Evolutionary conservation across 2,113 vertebrate genomes (phyloP).

Genomic region (Riparia riparia): DNA sequence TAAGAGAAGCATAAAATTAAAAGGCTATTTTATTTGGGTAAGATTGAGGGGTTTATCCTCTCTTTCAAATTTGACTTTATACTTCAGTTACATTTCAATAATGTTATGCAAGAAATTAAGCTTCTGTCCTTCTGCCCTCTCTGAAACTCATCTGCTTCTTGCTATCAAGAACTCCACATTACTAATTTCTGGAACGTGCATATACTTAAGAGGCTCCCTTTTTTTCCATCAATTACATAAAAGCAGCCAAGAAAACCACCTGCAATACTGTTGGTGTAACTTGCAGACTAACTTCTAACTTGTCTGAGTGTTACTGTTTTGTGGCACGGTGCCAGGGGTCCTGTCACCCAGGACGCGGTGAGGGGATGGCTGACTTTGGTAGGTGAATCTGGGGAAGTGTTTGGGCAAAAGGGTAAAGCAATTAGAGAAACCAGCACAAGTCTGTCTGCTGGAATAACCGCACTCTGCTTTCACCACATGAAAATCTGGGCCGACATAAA

Average conservation of each 20-base stretch:
- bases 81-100: neutral
- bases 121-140: neutral
- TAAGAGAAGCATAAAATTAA: neutral
- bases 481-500: neutral
- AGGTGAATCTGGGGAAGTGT: neutral
- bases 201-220: neutral
- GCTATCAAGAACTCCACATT: neutral
- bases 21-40: neutral
- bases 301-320: neutral
- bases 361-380: neutral
- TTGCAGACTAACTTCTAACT: neutral
- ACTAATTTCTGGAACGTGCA: neutral
- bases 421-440: neutral
- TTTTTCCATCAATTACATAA: neutral
- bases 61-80: neutral
- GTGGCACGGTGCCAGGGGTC: fast-evolving
- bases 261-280: neutral
- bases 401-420: neutral
- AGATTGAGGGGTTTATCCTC: neutral
- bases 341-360: neutral
- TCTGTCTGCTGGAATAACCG: neutral
- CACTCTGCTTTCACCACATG: neutral
- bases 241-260: neutral
- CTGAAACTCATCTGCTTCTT: neutral
- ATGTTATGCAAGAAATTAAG: neutral